Base-by-base conservation (phyloP, 1,140 invertebrate genomes). In the Ostrea edulis region DNA sequence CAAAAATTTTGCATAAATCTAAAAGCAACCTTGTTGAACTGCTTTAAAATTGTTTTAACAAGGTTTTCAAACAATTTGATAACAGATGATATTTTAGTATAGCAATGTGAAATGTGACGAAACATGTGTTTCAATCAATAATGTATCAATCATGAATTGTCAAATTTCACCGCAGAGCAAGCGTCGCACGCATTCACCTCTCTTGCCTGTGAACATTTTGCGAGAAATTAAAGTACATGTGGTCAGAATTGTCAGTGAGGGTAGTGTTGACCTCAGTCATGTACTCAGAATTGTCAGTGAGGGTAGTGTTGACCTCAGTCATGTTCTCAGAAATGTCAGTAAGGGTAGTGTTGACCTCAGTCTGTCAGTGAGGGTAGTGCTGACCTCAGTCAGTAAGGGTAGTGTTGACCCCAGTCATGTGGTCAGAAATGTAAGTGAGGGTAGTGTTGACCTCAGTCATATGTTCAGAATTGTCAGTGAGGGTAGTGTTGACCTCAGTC, bases 151-250 rank as follows among this genome's bases (percentile, higher is more conserved):
- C 68, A 77, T 29, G 14, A 29, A 77, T 14, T 77, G 68, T 77
- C 68, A 77, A 14, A 77, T 77, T 77, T 25, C 68, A 77, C 68
- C 68, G 68, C 68, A 77, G 68, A 77, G 29, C 68, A 77, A 77
- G 29, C 11, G 22, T 35, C 29, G 68, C 25, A 77, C 68, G 68
- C 68, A 29, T 77, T 77, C 25, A 29, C 68, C 29, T 77, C 14
- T 14, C 14, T 25, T 29, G 68, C 14, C 68, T 35, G 25, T 25
- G 22, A 5, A 44, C 35, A 44, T 44, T 44, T 44, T 44, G 35
- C 35, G 35, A 44, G 35, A 44, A 44, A 44, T 44, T 44, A 44
- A 44, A 44, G 35, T 44, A 44, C 35, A 44, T 44, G 35, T 44
- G 35, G 2, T 44, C 35, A 44, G 35, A 44, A 44, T 14, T 20